These are phyloP conservation scores for Clostera curtula DNA, from an alignment of 2,888 invertebrate species.

Conservation along the genomic window DNA sequence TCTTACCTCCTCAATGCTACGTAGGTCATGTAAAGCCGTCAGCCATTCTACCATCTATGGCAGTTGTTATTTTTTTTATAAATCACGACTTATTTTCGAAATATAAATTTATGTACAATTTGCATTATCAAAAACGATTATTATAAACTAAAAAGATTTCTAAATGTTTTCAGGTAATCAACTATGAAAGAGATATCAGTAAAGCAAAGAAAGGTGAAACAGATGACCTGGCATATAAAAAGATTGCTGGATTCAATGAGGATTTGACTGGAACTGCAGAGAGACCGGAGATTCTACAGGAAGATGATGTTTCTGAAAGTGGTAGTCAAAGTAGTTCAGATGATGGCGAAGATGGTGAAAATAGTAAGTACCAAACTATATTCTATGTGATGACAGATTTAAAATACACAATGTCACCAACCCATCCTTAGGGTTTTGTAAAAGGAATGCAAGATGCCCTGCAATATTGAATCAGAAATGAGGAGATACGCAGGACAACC, in stretches of 20 bases:
- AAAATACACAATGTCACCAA: too few species aligned
- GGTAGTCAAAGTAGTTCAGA: conserved; percentile 43
- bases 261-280: conserved; percentile 84
- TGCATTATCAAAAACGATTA: too few species aligned
- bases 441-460: too few species aligned
- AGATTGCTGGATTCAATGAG: conserved; percentile 87
- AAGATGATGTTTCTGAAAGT: conserved; percentile 46
- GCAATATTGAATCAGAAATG: too few species aligned
- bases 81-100: too few species aligned
- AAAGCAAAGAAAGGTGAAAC: conserved; percentile 84
- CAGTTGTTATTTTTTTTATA: too few species aligned
- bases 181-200: conserved; percentile 89
- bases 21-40: too few species aligned
- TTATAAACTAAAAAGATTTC: neutral
- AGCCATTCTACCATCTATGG: too few species aligned
- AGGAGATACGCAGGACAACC: too few species aligned
- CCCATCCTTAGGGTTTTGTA: too few species aligned
- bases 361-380: conserved; percentile 21
- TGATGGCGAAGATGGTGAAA: conserved; percentile 38
- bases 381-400: neutral
- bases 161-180: conserved; percentile 77
- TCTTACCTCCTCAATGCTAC: too few species aligned
- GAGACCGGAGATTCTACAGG: conserved; percentile 78
- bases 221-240: conserved; percentile 87
- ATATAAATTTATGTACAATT: too few species aligned